Conservation (phyloP, 2,113 vertebrate genomes). For the Rhegmatorhina hoffmannsi region DNA sequence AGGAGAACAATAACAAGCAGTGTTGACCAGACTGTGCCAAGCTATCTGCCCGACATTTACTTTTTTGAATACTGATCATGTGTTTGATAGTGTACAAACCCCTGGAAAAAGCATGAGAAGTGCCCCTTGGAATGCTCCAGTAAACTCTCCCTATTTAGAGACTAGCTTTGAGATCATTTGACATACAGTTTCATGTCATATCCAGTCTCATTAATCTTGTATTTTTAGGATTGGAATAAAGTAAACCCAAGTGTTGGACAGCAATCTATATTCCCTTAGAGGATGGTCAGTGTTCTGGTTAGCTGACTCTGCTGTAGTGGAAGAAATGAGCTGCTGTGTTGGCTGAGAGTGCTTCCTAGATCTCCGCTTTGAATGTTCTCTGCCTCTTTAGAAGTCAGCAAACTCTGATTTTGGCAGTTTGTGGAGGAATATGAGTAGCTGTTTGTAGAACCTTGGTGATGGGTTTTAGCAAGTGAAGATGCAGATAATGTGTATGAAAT, state of each 20-base stretch:
- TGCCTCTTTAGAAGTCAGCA: not conserved
- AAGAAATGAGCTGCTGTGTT: not conserved
- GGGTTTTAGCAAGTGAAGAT: not conserved
- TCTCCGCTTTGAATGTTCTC: not conserved
- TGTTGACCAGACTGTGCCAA: not conserved
- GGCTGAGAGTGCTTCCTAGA: not conserved
- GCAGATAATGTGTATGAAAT: not conserved
- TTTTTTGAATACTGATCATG: not conserved
- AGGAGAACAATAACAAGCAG: not conserved
- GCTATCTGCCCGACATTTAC: not conserved
- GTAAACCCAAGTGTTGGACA: not conserved
- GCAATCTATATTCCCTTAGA: not conserved
- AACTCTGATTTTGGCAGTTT: not conserved
- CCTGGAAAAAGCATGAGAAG: not conserved
- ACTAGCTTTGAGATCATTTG: not conserved
- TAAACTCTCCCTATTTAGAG: not conserved
- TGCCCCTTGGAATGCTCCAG: not conserved
- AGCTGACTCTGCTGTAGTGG: not conserved
- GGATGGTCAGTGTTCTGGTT: not conserved
- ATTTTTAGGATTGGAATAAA: not conserved
- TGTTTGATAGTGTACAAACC: not conserved
- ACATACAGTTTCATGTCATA: not conserved
- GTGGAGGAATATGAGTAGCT: not conserved
- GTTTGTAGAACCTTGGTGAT: not conserved
- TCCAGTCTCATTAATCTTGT: not conserved